Conservation (phyloP, 1,140 invertebrate species). For the Euwallacea fornicatus region DNA sequence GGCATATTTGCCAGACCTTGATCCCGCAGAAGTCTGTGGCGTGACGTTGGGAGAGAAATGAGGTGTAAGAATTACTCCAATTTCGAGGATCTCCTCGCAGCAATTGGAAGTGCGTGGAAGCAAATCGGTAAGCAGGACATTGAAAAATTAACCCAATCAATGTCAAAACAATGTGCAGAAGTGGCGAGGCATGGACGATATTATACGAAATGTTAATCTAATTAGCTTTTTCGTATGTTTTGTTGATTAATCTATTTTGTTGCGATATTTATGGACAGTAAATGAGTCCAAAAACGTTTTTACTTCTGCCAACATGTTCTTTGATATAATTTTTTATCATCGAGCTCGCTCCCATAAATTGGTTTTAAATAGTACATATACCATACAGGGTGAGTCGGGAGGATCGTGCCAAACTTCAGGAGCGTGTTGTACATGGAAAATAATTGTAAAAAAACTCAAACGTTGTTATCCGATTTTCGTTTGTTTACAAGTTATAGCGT, state of each 20-base stretch:
- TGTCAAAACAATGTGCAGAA: conserved; percentile 11
- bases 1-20: no score
- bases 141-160: background rate
- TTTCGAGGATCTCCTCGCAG: background rate
- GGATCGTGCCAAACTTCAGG: no score
- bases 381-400: no score
- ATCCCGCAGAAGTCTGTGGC: no score
- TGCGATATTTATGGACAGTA: background rate
- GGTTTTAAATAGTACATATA: no score
- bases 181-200: background rate
- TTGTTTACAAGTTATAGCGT: no score
- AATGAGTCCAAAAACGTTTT: background rate
- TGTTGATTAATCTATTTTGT: background rate
- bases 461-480: no score
- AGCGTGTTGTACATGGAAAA: no score
- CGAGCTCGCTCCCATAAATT: background rate
- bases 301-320: background rate
- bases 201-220: background rate
- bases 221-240: background rate
- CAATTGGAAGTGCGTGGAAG: background rate
- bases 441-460: no score
- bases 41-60: background rate
- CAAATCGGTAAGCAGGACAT: background rate
- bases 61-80: background rate
- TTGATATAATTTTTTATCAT: background rate